Base-by-base conservation (phyloP, 1,140 invertebrate genomes). In the Brachionus koreanus region DNA sequence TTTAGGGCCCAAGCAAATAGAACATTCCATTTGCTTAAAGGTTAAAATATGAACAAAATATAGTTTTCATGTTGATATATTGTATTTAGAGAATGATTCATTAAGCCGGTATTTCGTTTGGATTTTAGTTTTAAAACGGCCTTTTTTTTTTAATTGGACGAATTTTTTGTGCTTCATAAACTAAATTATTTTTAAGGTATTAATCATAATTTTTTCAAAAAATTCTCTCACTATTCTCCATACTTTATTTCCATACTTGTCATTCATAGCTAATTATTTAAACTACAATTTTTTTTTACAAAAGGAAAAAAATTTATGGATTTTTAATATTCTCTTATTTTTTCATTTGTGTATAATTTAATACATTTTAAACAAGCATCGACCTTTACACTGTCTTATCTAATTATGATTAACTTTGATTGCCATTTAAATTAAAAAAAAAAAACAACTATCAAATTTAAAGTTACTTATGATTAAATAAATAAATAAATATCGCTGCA, bases 191-290 rank as follows among this genome's bases (percentile, higher is more conserved):
- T 69, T n/a, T 69, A 39, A 19, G 65, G 35, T 69, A 69, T 69
- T 69, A 69, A 69, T 39, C 65, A 69, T 69, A 69, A 69, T 69
- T 69, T 69, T 69, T 33, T 37, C 63, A n/a, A 33, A n/a, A 5
- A 33, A 29, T 65, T 65, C 13, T 33, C 33, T 65, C 19, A 7
- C 3, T 25, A 23, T 57, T 57, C 49, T 57, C 19, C 49, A 33
- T 65, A 12, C 37, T 29, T 29, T 6, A 42, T 69, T 19, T 9
- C 16, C 33, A 19, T 69, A 69, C 33, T 69, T 69, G 65, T 69
- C 65, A 69, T 69, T 69, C 65, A 39, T 69, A 35, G 37, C 16
- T 69, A 69, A 69, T 69, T 69, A 69, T 69, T 65, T 65, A 57
- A 57, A 57, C 49, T 57, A 16, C 43, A 57, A 57, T 6, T 57